These are phyloP conservation scores for Ramazzottius varieornatus DNA, from an alignment of 2,888 invertebrate genomes.

Conservation along the genomic window DNA sequence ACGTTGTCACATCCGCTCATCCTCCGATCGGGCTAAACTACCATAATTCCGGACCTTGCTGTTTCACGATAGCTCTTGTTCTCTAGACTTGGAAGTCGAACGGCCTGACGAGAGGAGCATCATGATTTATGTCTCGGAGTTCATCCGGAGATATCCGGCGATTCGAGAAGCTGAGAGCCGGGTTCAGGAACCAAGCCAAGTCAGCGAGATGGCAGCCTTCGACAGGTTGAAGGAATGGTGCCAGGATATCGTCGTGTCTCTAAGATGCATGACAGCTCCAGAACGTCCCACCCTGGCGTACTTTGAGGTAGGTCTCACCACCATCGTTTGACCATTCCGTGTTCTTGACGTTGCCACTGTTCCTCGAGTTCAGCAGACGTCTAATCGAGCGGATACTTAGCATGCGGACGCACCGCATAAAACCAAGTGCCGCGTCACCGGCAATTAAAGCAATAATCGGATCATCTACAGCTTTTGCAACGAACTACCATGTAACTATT, in stretches of 20 bases:
- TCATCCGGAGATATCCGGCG: constrained; percentile 10
- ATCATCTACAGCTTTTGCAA: not conserved
- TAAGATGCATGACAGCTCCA: not conserved
- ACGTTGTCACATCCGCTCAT: too few species aligned
- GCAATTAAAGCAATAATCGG: not conserved
- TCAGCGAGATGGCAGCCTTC: not conserved
- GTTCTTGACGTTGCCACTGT: not conserved
- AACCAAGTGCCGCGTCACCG: not conserved
- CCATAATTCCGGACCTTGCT: too few species aligned
- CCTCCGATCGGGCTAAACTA: too few species aligned
- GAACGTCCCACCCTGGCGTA: not conserved
- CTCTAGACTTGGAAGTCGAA: constrained; percentile 14
- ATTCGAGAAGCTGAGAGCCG: not conserved
- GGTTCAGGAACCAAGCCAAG: not conserved
- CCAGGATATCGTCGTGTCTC: not conserved
- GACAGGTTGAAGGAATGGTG: not conserved
- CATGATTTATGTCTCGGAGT: constrained; percentile 19
- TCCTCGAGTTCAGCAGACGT: too few species aligned
- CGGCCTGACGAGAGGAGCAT: constrained; percentile 18
- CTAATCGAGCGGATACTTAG: too few species aligned
- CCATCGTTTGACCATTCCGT: too few species aligned
- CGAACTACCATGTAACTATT: not conserved
- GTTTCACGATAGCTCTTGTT: too few species aligned
- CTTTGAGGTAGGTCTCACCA: not conserved
- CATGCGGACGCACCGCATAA: too few species aligned